A percentile compares a stretch with the other conserved stretches of the same genome.
Evolutionary conservation across 2,113 vertebrate species (phyloP).

Genomic region (Tetrax tetrax): DNA sequence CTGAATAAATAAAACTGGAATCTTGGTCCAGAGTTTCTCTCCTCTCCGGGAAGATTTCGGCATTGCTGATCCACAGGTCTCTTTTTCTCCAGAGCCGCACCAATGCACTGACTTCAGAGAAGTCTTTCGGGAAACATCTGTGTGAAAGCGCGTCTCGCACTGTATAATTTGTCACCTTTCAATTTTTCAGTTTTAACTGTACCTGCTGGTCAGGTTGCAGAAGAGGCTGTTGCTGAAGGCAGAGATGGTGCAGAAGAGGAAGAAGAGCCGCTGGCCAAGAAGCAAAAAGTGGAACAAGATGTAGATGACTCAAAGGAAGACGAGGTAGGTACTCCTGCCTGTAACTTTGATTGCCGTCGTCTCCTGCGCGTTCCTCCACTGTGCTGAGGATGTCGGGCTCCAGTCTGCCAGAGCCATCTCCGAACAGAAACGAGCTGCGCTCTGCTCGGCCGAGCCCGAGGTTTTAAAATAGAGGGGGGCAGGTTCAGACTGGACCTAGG

Average conservation of each 20-base stretch:
- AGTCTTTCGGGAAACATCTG: not conserved
- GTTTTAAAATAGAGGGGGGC: too few species aligned
- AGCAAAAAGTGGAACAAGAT: conserved; percentile 71
- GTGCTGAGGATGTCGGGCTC: not conserved
- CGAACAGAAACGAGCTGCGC: rapidly evolving
- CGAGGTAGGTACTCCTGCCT: conserved; percentile 63
- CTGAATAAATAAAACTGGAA: not conserved
- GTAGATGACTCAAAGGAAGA: conserved; percentile 61
- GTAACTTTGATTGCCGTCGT: rapidly evolving
- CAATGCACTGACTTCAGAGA: not conserved
- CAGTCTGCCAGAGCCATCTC: not conserved
- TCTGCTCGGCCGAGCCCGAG: not conserved
- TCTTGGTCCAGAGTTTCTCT: not conserved
- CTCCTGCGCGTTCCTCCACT: not conserved
- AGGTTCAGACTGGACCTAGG: too few species aligned
- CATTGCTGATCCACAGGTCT: not conserved
- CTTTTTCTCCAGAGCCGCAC: not conserved
- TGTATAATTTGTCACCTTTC: not conserved
- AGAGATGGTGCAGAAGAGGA: not conserved
- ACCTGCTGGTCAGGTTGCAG: conserved; percentile 82
- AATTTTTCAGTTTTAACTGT: conserved; percentile 83
- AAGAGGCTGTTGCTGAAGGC: conserved; percentile 79
- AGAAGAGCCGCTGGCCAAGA: conserved; percentile 76
- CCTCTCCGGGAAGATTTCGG: rapidly evolving
- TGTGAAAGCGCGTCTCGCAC: not conserved